Evolutionary conservation across 2,113 vertebrate species (phyloP).

Genomic region (Tilapia sparmanii): DNA sequence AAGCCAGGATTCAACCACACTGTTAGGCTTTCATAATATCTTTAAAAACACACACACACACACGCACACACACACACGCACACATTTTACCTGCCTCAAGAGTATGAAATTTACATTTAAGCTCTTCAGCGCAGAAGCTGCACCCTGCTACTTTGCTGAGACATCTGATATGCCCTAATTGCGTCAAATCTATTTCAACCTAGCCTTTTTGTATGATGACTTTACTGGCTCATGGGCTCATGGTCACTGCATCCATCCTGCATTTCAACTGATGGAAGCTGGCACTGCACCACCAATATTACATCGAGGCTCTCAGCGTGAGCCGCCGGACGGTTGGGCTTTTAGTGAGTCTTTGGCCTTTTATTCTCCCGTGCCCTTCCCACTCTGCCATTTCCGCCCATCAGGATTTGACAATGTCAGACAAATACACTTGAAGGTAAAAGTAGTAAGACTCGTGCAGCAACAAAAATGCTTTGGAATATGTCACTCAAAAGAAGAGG

Average conservation of each 20-base stretch:
- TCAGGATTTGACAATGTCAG: slow-evolving; percentile 48
- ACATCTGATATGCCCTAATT: slow-evolving; percentile 63
- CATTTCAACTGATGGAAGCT: slow-evolving; percentile 46
- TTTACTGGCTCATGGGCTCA: slow-evolving; percentile 44
- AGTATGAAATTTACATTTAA: slow-evolving; percentile 15
- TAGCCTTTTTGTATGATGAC: slow-evolving; percentile 19
- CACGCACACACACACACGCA: not conserved
- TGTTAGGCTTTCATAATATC: not conserved
- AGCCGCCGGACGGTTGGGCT: not conserved
- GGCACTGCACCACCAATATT: slow-evolving; percentile 34
- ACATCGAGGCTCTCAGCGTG: slow-evolving; percentile 26
- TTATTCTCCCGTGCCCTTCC: slow-evolving; percentile 2
- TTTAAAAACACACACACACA: not conserved
- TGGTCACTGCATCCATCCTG: slow-evolving; percentile 61
- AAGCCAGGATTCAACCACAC: not conserved
- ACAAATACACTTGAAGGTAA: slow-evolving; percentile 29
- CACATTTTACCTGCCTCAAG: not conserved
- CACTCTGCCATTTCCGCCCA: slow-evolving; percentile 18
- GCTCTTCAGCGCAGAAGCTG: slow-evolving; percentile 3
- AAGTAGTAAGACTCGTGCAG: not conserved
- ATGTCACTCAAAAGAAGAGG: slow-evolving; percentile 36
- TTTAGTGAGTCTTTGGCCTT: slow-evolving; percentile 32
- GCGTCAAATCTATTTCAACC: slow-evolving; percentile 63
- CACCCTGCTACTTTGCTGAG: slow-evolving; percentile 10
- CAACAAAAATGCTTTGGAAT: slow-evolving; percentile 32